Evolutionary conservation across 2,113 vertebrate genomes (phyloP), one percentile per base, ranked within the genome.

Genomic region (Reinhardtius hippoglossoides): DNA sequence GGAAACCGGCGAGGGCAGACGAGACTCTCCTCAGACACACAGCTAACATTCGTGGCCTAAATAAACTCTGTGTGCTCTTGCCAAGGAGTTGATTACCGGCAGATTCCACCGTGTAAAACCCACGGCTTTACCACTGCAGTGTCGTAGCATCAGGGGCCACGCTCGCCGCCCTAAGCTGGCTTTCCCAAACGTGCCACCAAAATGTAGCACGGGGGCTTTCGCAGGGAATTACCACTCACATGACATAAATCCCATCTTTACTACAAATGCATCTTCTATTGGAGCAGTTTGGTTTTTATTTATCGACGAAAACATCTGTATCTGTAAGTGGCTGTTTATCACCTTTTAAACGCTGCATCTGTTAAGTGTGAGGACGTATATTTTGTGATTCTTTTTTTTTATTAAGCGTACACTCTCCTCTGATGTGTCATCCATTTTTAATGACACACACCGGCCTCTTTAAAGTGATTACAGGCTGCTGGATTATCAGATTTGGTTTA

Each of bases 71-170:
- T 78, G 77, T 77, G 44, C 57, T 71, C 59, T 14, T 84, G 85
- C 91, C 89, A 92, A 76, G 15, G 42, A 89, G 68, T 87, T 91
- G 88, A 91, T 92, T 91, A 85, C 83, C 86, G 71, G 79, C 76
- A 63, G 85, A 89, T 85, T 89, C 78, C 73, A 76, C 55, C 86
- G 70, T 88, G 82, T 90, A 79, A 91, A 89, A 86, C 68, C 82
- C 24, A 4, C 67, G 69, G 87, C 75, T 82, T 86, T 84, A 84
- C 74, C 77, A 18, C 61, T 13, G 5, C 57, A 9, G 67, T 62
- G 67, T 73, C 42, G 3, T 65, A 58, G 77, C 70, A 72, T 24
- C 67, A 62, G 37, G 4, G 27, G 54, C 71, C 60, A 55, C n/a
- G 27, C 74, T 52, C 46, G 71, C 79, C 24, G 15, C 31, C 31